Evolutionary conservation across 2,888 invertebrate species (phyloP), one percentile per base, ranked within the genome.

Genomic region (Cheilosia grossa): DNA sequence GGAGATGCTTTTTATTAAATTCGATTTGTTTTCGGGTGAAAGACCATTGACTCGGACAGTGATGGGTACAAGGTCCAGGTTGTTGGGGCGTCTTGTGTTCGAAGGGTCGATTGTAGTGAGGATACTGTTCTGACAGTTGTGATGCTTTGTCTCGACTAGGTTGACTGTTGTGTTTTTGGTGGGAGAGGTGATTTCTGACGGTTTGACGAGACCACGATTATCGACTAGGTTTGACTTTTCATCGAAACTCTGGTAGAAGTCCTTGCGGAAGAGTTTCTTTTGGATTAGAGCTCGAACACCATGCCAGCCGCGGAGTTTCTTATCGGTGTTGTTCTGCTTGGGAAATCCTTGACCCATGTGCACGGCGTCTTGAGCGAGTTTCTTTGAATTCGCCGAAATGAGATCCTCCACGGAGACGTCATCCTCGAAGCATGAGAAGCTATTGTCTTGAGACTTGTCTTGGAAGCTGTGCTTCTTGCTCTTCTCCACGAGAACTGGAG

Each of bases 381-480:
- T 88, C 61, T 88, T 88, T 9, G 88, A 87, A 42, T 69, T 88
- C 15, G 87, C 59, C 13, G 90, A 89, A 24, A 92, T 90, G 7
- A 92, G 87, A 67, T 92, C 92, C 79, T 92, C 92, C 0, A 92
- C 92, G 47, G 91, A 91, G 1, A 92, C 91, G 78, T 91, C 92
- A 40, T 92, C 91, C 82, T 91, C 91, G 24, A 91, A 82, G 37
- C 91, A 91, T 13, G 91, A 91, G 17, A 91, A 88, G 53, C 90
- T 90, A 67, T 91, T 90, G 82, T 92, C 91, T 78, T 91, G 90
- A 5, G 90, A 89, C 0, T 88, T 83, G 72, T 88, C 87, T 27
- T 91, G 90, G 53, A 92, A 92, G 66, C 91, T 91, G 77, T 91
- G 91, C 87, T 92, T 92, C 82, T 91, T 91, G 75, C 91, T 91